Base-by-base conservation (phyloP, 2,888 invertebrate genomes). In the Troides oblongomaculatus region DNA sequence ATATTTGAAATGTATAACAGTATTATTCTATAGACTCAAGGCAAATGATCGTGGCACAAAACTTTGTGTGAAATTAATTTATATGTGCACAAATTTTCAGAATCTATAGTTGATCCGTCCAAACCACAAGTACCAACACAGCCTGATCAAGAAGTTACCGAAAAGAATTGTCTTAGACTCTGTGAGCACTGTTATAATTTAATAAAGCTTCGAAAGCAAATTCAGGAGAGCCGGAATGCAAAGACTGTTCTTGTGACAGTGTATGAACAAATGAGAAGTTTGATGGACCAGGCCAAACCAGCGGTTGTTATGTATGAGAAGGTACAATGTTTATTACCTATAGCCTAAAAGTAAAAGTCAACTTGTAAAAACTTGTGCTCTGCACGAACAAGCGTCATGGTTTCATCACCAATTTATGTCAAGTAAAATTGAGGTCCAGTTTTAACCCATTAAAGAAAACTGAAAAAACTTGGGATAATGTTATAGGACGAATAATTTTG, bases 131-230 rank as follows among this genome's bases (percentile, higher is more conserved):
- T 79, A 7, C 76, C 82, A 14, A 70, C 75, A 8, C 81, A 85
- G 69, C 72, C 85, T 6, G 84, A 88, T 5, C 80, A 79, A 0
- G 90, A 90, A 72, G 87, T 86, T 10, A 82, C 88, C 21, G 95
- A 95, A 72, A 94, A 93, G 74, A 94, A 84, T 43, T 90, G 94
- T 64, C 93, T 97, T 61, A 93, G 96, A 21, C 90, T 96, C 3
- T 97, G 97, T 77, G 93, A 94, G 46, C 96, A 97, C 83, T 98
- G 98, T 77, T 95, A 95, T 70, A 95, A 96, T 80, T 94, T 98
- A 69, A 91, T 99, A 64, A 97, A 97, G 78, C 87, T 97, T 58
- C 94, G 98, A 75, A 94, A 94, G 76, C 94, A 95, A 78, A 94
- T 97, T 80, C 96, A 98, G 82, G 96, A 97, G 74, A 95, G 96